Base-by-base conservation (phyloP, 2,113 vertebrate genomes). In the Bagarius yarrelli region DNA sequence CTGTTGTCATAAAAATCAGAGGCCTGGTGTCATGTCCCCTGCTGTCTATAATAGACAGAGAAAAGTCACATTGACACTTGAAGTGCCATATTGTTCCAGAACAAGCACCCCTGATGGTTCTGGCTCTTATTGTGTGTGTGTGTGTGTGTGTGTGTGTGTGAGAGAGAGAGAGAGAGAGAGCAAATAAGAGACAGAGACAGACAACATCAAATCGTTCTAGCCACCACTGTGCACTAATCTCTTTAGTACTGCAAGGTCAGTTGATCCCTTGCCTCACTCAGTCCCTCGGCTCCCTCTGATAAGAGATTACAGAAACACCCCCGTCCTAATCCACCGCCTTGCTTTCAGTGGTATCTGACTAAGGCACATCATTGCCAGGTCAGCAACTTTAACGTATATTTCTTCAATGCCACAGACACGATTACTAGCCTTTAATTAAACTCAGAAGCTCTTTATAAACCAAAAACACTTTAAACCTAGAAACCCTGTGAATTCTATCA, bases 241-340 rank as follows among this genome's bases (percentile, higher is more conserved):
- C 34, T 76, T 76, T 78, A 81, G 78, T 78, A 81, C 79, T 71
- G 70, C 75, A 52, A 70, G 78, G 36, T 75, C 82, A 83, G 74
- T 71, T 79, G 77, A 84, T 81, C 40, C 55, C 27, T 55, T n/a
- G 13, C 52, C n/a, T 81, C 78, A 12, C 70, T 61, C 36, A 64
- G 50, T 69, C 71, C 40, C 47, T 70, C 30, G 44, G 53, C 53
- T 79, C 56, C 32, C 69, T 69, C 81, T 81, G 78, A 83, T 80
- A 52, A 47, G 59, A 80, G 73, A 78, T 81, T 83, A 81, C n/a
- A 81, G 57, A 81, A 40, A 70, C 57, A 59, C 72, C 56, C n/a
- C 63, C 44, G 6, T 78, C 27, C 14, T 77, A 83, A 84, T 84
- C 78, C 78, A 21, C 50, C 59, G 59, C 36, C 44, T 52, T 82